A percentile compares a stretch with the other conserved stretches of the same genome.
phyloP scores from a whole-genome alignment of 2,797 vertebrate genomes.

The Scolopax rusticola region DNA sequence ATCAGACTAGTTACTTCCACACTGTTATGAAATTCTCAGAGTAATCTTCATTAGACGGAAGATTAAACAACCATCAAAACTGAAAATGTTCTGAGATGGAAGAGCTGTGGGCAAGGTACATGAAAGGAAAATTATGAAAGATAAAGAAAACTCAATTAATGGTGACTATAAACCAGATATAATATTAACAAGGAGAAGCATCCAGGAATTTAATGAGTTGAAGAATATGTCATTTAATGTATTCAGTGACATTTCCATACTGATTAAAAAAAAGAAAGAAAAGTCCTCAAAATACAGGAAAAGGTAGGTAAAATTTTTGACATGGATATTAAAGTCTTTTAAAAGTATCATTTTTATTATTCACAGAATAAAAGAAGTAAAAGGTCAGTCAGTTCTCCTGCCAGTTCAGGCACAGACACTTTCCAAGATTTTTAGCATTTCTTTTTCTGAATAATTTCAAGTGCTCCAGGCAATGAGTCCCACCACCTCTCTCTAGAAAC shows the following conservation, averaged over 20 bases:
- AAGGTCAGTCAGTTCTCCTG: slow-evolving; percentile 43
- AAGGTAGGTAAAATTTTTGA: slow-evolving; percentile 32
- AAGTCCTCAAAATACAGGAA: slow-evolving; percentile 25
- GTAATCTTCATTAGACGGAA: background rate
- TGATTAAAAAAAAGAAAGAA: slow-evolving; percentile 1
- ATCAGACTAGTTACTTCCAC: background rate
- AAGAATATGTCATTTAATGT: slow-evolving; percentile 18
- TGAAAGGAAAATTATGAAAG: slow-evolving; percentile 12
- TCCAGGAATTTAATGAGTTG: slow-evolving; percentile 18
- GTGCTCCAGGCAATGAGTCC: background rate
- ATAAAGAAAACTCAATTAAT: slow-evolving; percentile 39
- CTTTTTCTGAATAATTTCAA: background rate
- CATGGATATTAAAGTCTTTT: slow-evolving; percentile 8
- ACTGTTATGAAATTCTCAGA: background rate
- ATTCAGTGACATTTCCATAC: slow-evolving; percentile 59
- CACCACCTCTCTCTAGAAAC: background rate
- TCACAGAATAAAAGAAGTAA: slow-evolving; percentile 37
- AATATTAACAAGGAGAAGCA: slow-evolving; percentile 15
- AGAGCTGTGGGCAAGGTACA: background rate
- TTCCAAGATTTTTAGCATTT: slow-evolving; percentile 17
- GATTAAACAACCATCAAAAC: background rate
- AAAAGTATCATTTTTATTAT: slow-evolving; percentile 29
- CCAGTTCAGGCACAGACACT: slow-evolving; percentile 10
- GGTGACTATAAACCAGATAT: background rate
- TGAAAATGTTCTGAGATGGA: background rate